Conservation (phyloP, 35 echinoderm and acorn worm species). For the Nesometra sesokonis region DNA sequence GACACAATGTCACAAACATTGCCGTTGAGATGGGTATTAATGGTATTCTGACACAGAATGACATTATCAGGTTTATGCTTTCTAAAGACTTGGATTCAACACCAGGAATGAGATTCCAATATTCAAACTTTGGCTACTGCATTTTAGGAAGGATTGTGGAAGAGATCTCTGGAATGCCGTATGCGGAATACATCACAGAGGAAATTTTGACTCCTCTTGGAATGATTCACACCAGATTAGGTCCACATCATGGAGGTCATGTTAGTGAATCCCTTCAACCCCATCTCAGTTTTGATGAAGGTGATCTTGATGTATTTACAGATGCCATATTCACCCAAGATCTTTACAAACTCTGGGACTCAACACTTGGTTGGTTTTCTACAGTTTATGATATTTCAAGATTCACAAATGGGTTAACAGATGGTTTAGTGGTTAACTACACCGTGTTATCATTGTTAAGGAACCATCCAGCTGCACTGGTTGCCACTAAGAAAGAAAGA, state of each 20-base stretch:
- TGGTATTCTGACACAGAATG: constrained; percentile 4
- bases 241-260: not conserved
- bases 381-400: constrained; percentile 75
- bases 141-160: constrained; percentile 70
- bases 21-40: constrained; percentile 48
- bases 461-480: constrained; percentile 34
- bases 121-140: constrained; percentile 90
- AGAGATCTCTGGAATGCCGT: constrained; percentile 27
- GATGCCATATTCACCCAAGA: not conserved
- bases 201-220: constrained; percentile 70
- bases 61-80: constrained; percentile 60
- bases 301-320: not conserved
- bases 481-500: constrained; percentile 52
- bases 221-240: constrained; percentile 68
- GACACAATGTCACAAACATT: constrained; percentile 75
- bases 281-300: constrained; percentile 12
- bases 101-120: constrained; percentile 63
- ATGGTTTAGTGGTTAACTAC: constrained; percentile 12
- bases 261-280: not conserved
- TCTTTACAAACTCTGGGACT: constrained; percentile 24
- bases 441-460: constrained; percentile 12
- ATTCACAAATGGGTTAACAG: constrained; percentile 47
- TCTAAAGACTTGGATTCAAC: constrained; percentile 33
- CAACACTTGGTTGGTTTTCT: constrained; percentile 79
- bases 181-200: constrained; percentile 46